phyloP scores from a whole-genome alignment of 2,888 invertebrate species.

The Alloplasta piceator region DNA sequence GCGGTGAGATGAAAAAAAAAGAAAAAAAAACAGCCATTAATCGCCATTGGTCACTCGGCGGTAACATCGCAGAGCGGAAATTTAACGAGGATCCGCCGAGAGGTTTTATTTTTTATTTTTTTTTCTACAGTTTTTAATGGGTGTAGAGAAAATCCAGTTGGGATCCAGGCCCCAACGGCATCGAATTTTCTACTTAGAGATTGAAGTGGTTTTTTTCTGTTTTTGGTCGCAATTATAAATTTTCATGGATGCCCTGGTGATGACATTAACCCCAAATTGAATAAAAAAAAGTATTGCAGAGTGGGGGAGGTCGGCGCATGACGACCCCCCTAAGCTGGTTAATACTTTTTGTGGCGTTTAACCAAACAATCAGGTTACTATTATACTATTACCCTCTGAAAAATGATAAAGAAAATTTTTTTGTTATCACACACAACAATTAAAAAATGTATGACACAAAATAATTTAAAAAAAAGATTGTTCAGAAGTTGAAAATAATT shows the following conservation, averaged over 20 bases:
- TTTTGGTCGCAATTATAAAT: background rate
- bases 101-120: slow-evolving; percentile 3
- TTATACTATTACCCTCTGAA: no score
- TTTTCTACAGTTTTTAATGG: background rate
- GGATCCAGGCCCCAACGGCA: background rate
- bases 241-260: background rate
- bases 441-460: no score
- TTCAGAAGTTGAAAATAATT: no score
- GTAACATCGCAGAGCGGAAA: background rate
- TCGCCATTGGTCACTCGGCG: slow-evolving; percentile 31
- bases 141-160: background rate
- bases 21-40: slow-evolving; percentile 8
- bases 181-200: background rate
- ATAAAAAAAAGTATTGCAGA: no score
- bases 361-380: no score
- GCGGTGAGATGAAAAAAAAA: background rate
- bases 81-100: background rate
- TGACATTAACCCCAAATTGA: no score
- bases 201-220: background rate
- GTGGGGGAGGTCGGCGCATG: no score
- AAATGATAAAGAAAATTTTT: no score
- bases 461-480: no score
- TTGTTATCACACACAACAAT: no score
- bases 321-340: no score
- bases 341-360: no score